Percentiles rank a stretch among this genome's conserved stretches.
These are phyloP conservation scores for Amazona guildingii DNA, from an alignment of 2,113 vertebrate genomes.

Conservation along the genomic window DNA sequence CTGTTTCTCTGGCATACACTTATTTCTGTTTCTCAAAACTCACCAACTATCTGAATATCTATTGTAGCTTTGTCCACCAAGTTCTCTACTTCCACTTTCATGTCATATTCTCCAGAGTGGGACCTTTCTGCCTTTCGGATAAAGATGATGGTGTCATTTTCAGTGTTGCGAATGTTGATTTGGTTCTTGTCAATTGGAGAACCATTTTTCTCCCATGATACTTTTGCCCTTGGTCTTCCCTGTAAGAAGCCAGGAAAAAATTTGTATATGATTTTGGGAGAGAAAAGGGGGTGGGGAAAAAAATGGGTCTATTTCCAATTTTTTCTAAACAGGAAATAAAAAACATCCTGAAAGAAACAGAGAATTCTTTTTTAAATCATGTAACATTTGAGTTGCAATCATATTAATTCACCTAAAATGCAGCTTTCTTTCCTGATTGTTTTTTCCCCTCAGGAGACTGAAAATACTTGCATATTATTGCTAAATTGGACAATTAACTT, in stretches of 20 bases:
- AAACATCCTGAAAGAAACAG: background rate
- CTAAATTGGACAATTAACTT: background rate
- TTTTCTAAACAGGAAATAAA: background rate
- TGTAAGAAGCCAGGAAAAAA: slow-evolving; percentile 45
- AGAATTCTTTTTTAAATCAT: background rate
- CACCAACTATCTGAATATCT: slow-evolving; percentile 95
- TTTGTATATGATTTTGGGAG: background rate
- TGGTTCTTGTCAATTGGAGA: slow-evolving; percentile 85
- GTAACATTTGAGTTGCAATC: background rate
- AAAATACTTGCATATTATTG: background rate
- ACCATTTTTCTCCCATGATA: slow-evolving; percentile 91
- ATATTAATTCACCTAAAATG: background rate
- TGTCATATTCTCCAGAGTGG: slow-evolving; percentile 93
- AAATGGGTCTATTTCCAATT: background rate
- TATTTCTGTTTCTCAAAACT: slow-evolving; percentile 25
- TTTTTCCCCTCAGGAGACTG: background rate
- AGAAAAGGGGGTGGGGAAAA: background rate
- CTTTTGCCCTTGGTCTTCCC: slow-evolving; percentile 93
- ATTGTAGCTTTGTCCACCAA: slow-evolving; percentile 83
- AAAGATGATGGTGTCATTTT: slow-evolving; percentile 95
- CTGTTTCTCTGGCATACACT: background rate
- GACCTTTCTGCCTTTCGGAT: slow-evolving; percentile 93
- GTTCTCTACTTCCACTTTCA: slow-evolving; percentile 93
- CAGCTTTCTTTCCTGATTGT: background rate
- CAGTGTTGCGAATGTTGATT: slow-evolving; percentile 94